Evolutionary conservation across 1,140 invertebrate species (phyloP).

Genomic region (Choristoneura fumiferana): DNA sequence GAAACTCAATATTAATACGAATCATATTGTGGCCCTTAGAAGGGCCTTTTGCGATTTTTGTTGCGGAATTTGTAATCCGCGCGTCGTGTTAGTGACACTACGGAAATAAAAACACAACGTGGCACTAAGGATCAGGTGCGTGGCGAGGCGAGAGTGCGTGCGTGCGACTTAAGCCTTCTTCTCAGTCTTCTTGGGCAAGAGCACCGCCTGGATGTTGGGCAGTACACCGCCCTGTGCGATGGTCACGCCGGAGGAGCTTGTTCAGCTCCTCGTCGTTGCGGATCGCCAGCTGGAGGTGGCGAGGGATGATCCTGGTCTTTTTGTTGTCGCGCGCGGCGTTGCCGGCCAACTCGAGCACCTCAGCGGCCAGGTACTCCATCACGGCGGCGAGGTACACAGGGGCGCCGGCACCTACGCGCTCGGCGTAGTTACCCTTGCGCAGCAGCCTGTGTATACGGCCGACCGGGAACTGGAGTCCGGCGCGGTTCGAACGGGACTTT

Average conservation of each 20-base stretch:
- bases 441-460: conserved; percentile 82
- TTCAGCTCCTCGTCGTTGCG: conserved; percentile 93
- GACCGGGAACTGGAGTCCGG: conserved; percentile 86
- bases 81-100: too few species aligned
- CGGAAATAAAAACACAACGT: too few species aligned
- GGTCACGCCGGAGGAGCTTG: conserved; percentile 87
- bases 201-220: conserved; percentile 87
- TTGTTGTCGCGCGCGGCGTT: conserved; percentile 86
- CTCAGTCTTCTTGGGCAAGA: conserved; percentile 81
- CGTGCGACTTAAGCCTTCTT: too few species aligned
- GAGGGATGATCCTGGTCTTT: conserved; percentile 85
- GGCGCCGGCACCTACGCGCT: conserved; percentile 82
- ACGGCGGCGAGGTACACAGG: conserved; percentile 84
- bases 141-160: too few species aligned
- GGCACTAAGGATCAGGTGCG: too few species aligned
- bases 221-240: conserved; percentile 92
- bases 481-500: conserved; percentile 47
- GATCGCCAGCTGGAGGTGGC: conserved; percentile 90
- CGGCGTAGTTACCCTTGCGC: conserved; percentile 83
- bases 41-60: too few species aligned
- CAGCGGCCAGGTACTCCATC: conserved; percentile 81
- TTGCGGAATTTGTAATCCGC: too few species aligned
- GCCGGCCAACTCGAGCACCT: conserved; percentile 83
- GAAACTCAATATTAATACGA: too few species aligned
- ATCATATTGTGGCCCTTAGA: too few species aligned